Evolutionary conservation across 2,888 invertebrate genomes (phyloP).

Genomic region (Serrognathus titanus): DNA sequence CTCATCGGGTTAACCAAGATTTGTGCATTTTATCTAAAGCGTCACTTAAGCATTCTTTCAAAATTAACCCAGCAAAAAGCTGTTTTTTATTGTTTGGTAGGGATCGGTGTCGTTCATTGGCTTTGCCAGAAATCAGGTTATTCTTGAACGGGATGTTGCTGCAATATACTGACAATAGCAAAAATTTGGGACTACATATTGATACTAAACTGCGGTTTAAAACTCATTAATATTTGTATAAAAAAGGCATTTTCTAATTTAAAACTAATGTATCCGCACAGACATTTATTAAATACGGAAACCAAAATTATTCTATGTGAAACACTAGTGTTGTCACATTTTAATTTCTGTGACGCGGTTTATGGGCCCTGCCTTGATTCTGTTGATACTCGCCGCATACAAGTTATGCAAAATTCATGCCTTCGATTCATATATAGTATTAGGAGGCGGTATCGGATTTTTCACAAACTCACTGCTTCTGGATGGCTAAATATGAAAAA

Average conservation of each 20-base stretch:
- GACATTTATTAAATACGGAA: not conserved
- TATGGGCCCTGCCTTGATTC: conserved; percentile 7
- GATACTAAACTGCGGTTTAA: no score
- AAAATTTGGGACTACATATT: no score
- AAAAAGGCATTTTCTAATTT: not conserved
- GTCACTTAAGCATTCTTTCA: no score
- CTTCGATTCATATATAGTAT: conserved; percentile 7
- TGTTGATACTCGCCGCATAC: conserved; percentile 1
- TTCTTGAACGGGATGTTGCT: no score
- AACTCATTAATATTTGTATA: not conserved
- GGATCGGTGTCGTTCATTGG: no score
- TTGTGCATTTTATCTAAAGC: no score
- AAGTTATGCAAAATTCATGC: conserved; percentile 13
- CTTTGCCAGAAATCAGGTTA: no score
- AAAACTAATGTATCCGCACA: not conserved
- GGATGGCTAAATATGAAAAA: conserved; percentile 10
- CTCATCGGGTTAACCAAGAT: no score
- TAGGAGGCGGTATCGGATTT: not conserved
- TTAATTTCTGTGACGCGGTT: conserved; percentile 6
- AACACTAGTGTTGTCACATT: conserved; percentile 3
- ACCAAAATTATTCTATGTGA: not conserved
- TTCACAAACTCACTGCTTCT: not conserved
- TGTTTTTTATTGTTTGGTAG: no score
- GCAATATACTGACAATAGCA: no score
- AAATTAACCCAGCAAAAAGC: no score